Conservation (phyloP, 2,888 invertebrate species). For the Zygaena filipendulae region DNA sequence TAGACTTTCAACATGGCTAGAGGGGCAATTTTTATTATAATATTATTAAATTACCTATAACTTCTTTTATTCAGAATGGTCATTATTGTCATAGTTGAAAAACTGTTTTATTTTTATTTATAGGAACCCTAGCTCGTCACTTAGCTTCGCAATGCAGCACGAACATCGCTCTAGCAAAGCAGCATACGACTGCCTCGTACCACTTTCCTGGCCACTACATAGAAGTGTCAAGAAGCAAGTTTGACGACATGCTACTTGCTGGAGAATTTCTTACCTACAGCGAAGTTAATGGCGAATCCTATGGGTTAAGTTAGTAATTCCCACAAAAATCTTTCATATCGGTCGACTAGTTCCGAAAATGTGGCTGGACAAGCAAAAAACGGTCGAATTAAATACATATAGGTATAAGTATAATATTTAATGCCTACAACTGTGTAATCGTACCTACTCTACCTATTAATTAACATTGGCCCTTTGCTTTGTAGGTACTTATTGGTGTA, state of each 20-base stretch:
- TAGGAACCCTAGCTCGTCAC: slow-evolving; percentile 42
- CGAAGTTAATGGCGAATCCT: slow-evolving; percentile 50
- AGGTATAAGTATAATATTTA: too few species aligned
- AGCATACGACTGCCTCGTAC: slow-evolving; percentile 41
- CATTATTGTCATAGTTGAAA: too few species aligned
- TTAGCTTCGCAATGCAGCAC: slow-evolving; percentile 34
- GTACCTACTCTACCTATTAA: too few species aligned
- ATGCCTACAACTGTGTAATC: too few species aligned
- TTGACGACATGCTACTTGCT: slow-evolving; percentile 48
- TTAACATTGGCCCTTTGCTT: too few species aligned
- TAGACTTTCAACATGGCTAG: not conserved
- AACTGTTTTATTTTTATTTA: too few species aligned
- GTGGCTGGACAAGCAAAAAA: slow-evolving; percentile 4
- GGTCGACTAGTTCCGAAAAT: slow-evolving; percentile 7
- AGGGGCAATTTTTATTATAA: not conserved
- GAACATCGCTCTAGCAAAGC: slow-evolving; percentile 32
- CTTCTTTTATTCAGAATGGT: not conserved
- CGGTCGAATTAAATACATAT: not conserved
- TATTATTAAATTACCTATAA: too few species aligned
- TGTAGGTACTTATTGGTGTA: too few species aligned
- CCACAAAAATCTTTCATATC: slow-evolving; percentile 6
- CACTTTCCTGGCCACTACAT: slow-evolving; percentile 33
- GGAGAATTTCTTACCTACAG: slow-evolving; percentile 52
- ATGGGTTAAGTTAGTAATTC: slow-evolving; percentile 45
- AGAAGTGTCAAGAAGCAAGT: slow-evolving; percentile 30